phyloP scores from a whole-genome alignment of 2,113 vertebrate genomes.

The Holacanthus passer region DNA sequence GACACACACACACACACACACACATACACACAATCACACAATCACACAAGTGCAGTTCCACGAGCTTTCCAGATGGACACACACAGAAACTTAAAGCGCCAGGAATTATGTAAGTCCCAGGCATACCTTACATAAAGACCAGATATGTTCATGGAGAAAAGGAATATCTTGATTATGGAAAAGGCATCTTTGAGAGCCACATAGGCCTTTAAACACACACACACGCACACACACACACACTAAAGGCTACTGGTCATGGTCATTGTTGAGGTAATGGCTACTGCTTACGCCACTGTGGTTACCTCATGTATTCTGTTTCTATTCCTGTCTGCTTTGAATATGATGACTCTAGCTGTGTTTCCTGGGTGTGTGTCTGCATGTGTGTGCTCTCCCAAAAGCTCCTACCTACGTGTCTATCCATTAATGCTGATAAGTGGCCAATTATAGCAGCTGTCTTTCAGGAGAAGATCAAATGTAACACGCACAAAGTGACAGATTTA shows the following conservation, averaged over 20 bases:
- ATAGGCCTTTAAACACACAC: neutral
- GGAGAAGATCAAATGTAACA: conserved; percentile 54
- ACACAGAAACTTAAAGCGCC: conserved; percentile 55
- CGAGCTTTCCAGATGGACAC: conserved; percentile 48
- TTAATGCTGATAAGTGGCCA: conserved; percentile 66
- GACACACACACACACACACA: conserved; percentile 47
- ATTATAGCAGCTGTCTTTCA: conserved; percentile 64
- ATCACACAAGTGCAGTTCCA: conserved; percentile 46
- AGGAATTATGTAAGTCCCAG: conserved; percentile 66
- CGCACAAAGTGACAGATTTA: conserved; percentile 45
- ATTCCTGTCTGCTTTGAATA: conserved; percentile 75
- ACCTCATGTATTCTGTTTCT: conserved; percentile 68
- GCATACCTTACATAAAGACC: conserved; percentile 57
- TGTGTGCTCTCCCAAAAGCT: conserved; percentile 7
- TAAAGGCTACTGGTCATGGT: conserved; percentile 49
- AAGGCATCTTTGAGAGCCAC: conserved; percentile 47
- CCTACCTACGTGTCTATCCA: conserved; percentile 45
- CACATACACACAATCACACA: conserved; percentile 42
- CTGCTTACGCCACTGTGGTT: conserved; percentile 64
- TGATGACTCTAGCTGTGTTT: conserved; percentile 52
- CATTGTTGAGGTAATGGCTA: conserved; percentile 66
- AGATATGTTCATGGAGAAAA: conserved; percentile 59
- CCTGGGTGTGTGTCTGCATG: conserved; percentile 41
- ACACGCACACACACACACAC: conserved; percentile 3
- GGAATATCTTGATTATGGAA: conserved; percentile 48